Base-by-base conservation (phyloP, 1,140 invertebrate species). In the Nebria ingens region DNA sequence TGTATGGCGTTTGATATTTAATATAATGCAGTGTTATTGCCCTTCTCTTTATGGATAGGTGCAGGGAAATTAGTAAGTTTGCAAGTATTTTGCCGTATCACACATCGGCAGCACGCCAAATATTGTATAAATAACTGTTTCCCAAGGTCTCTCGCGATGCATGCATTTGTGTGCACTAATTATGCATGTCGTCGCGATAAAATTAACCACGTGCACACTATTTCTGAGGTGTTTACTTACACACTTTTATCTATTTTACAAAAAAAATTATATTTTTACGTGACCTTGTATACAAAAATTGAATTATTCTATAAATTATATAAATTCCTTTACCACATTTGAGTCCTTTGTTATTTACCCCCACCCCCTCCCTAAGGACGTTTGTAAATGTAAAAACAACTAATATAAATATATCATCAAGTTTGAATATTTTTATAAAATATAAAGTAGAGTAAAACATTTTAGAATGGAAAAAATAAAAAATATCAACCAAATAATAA, bases 81-180 rank as follows among this genome's bases (percentile, higher is more conserved):
- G 9, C 15, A 17, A 11, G 15, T 45, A 45, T 45, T 45, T 17
- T 45, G 15, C 40, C 6, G 17, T n/a, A n/a, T n/a, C n/a, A n/a
- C n/a, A n/a, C n/a, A n/a, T 17, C 9, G 40, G 40, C 40, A 45
- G 6, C 40, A 9, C 9, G 40, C 40, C 40, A 45, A 45, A 45
- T 45, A 45, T 45, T 45, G 40, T 45, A 45, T 45, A 45, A 12
- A 45, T 45, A 45, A 45, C 40, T 17, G 15, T 45, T 12, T 45
- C 40, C 13, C 40, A 45, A 45, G 40, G 40, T 45, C 40, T 45
- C 15, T n/a, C 25, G 25, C 25, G 4, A 45, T 45, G 40, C 17
- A 17, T 45, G 40, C 40, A 45, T 17, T 45, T 45, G 40, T 45
- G 6, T 45, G 40, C 40, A 45, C 40, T 45, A 45, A 45, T 45